Percentiles rank a stretch among this genome's conserved stretches.
Evolutionary conservation across 2,797 vertebrate species (phyloP).

Genomic region (Hybognathus amarus): DNA sequence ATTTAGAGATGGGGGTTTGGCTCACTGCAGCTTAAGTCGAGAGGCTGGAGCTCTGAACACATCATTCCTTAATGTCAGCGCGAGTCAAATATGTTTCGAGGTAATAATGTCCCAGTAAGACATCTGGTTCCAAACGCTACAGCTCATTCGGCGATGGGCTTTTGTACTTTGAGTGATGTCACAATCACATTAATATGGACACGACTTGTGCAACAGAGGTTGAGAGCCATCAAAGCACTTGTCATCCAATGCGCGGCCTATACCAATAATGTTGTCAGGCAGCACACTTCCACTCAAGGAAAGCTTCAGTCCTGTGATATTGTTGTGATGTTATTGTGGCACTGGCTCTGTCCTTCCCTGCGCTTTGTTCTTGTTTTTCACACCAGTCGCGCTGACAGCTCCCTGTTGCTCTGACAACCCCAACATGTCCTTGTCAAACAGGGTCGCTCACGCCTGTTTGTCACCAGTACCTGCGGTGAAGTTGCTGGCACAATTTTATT

Average conservation of each 20-base stretch:
- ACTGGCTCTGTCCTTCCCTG: constrained; percentile 36
- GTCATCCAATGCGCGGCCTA: constrained; percentile 44
- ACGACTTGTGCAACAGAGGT: constrained; percentile 42
- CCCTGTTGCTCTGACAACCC: constrained; percentile 59
- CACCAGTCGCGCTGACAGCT: constrained; percentile 46
- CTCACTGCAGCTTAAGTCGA: constrained; percentile 28
- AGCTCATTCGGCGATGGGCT: constrained; percentile 16
- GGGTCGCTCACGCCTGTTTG: constrained; percentile 53
- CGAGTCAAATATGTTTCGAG: constrained; percentile 6
- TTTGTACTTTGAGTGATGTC: constrained; percentile 44
- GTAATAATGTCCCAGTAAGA: constrained; percentile 24
- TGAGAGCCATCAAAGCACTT: constrained; percentile 50
- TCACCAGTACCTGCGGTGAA: constrained; percentile 50
- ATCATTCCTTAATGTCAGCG: constrained; percentile 27
- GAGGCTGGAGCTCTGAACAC: constrained; percentile 16
- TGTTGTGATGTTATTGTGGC: constrained; percentile 49
- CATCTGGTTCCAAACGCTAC: neutral
- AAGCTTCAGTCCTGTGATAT: constrained; percentile 38
- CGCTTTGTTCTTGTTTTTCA: constrained; percentile 43
- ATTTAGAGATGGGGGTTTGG: constrained; percentile 46
- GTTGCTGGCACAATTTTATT: neutral
- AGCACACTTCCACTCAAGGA: constrained; percentile 36
- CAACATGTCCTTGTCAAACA: constrained; percentile 55
- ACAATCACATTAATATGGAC: constrained; percentile 53
- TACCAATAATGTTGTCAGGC: constrained; percentile 45